Conservation (phyloP, 2,113 vertebrate genomes). For the Aepyceros melampus region DNA sequence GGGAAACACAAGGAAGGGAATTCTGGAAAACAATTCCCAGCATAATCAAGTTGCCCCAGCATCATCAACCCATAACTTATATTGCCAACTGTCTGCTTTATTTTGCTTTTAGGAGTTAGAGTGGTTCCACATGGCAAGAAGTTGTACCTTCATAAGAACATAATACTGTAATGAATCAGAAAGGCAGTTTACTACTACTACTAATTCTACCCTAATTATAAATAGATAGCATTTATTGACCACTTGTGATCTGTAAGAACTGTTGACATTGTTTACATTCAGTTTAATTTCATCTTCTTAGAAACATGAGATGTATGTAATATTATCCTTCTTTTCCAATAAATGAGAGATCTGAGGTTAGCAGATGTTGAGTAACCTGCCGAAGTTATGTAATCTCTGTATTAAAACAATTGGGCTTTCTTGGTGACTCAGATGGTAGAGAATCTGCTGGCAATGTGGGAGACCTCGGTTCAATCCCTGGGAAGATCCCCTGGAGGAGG, state of each 20-base stretch:
- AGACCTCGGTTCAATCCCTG: background rate
- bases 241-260: background rate
- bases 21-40: background rate
- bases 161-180: background rate
- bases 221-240: background rate
- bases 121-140: background rate
- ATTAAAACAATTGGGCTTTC: background rate
- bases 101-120: background rate
- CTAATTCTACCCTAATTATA: background rate
- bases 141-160: background rate
- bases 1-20: background rate
- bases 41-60: background rate
- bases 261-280: background rate
- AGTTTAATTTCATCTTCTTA: background rate
- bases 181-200: background rate
- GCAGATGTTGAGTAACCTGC: background rate
- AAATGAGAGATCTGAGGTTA: background rate
- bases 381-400: background rate
- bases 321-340: background rate
- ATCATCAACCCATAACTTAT: background rate
- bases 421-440: background rate
- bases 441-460: background rate
- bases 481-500: background rate
- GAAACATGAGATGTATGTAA: background rate
- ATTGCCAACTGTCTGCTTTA: background rate